These are phyloP conservation scores for Axea sp. DNA, from an alignment of 2,888 invertebrate species.

Conservation along the genomic window DNA sequence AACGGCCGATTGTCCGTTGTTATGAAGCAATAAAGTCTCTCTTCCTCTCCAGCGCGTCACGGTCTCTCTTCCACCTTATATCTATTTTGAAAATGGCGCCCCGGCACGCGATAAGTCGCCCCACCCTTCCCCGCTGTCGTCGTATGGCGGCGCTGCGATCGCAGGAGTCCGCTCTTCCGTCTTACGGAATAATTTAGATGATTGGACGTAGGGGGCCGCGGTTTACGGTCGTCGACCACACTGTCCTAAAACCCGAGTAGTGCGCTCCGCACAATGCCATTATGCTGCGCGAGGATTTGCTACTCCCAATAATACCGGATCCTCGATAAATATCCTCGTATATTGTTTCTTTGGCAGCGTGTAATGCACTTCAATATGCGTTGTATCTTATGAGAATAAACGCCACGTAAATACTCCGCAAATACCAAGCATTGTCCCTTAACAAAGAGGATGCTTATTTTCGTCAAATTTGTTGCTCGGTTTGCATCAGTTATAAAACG, in stretches of 20 bases:
- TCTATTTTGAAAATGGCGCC: constrained; percentile 52
- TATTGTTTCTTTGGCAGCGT: constrained; percentile 42
- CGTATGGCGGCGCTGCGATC: constrained; percentile 24
- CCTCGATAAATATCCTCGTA: constrained; percentile 46
- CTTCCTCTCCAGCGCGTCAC: constrained; percentile 37
- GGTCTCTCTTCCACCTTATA: constrained; percentile 50
- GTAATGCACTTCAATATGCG: constrained; percentile 38
- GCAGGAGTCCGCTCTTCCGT: constrained; percentile 62
- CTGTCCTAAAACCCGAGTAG: constrained; percentile 63
- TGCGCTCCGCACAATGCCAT: constrained; percentile 56
- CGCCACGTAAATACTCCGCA: constrained; percentile 7
- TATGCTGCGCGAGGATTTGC: constrained; percentile 37
- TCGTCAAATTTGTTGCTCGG: no score
- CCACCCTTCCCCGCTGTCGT: constrained; percentile 4
- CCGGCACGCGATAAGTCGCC: constrained; percentile 41
- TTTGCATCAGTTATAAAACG: no score
- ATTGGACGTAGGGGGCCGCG: constrained; percentile 70
- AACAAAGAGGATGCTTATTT: not conserved
- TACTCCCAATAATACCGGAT: constrained; percentile 42
- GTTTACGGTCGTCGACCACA: constrained; percentile 66
- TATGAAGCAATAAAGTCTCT: constrained; percentile 77
- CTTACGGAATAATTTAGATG: constrained; percentile 78
- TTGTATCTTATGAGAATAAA: constrained; percentile 15
- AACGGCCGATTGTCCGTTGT: constrained; percentile 79
- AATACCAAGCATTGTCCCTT: no score